Conservation (phyloP, 2,888 invertebrate species). For the Metopia argyrocephala region DNA sequence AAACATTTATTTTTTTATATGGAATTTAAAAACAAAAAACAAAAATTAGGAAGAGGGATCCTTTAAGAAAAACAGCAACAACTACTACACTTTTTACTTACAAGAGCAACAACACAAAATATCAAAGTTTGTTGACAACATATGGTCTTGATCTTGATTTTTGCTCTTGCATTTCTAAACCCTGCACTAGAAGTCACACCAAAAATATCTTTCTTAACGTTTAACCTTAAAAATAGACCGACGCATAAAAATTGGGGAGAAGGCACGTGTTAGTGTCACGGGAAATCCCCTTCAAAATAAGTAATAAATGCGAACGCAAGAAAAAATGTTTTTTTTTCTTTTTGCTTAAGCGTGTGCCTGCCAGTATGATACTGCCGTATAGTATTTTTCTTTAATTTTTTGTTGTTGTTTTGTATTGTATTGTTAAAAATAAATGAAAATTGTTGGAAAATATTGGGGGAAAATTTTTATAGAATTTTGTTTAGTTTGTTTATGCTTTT, state of each 20-base stretch:
- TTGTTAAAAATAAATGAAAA: constrained; percentile 62
- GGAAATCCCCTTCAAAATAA: constrained; percentile 57
- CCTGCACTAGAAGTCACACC: background rate
- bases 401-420: constrained; percentile 16
- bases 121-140: constrained; percentile 61
- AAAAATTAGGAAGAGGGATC: constrained; percentile 46
- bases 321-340: constrained; percentile 3
- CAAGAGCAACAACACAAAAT: constrained; percentile 12
- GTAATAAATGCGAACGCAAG: constrained; percentile 3
- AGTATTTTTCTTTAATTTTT: constrained; percentile 25
- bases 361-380: no score
- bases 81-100: background rate
- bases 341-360: constrained; percentile 58
- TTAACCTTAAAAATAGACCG: constrained; percentile 53
- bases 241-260: constrained; percentile 40
- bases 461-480: constrained; percentile 30
- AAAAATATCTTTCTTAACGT: constrained; percentile 32
- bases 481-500: background rate
- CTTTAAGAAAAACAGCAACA: constrained; percentile 27
- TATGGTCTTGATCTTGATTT: constrained; percentile 57
- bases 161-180: constrained; percentile 13
- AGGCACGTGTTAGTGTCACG: constrained; percentile 60
- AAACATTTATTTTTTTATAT: constrained; percentile 45
- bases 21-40: constrained; percentile 6
- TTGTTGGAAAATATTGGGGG: constrained; percentile 57